Evolutionary conservation across 2,888 invertebrate species (phyloP).

Genomic region (Mythimna pallens): DNA sequence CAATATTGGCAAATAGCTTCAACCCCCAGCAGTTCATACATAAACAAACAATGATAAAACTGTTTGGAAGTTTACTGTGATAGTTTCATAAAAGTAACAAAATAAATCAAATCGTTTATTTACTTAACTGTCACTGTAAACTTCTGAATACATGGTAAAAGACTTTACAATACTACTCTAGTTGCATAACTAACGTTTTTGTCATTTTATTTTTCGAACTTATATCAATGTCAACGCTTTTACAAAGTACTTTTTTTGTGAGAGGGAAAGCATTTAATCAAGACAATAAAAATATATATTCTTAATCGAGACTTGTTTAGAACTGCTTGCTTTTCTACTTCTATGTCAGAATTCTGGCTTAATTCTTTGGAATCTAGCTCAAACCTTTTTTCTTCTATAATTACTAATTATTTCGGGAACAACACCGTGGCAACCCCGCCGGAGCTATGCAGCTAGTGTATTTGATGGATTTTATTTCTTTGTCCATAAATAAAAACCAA

Average conservation of each 20-base stretch:
- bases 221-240: background rate
- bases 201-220: background rate
- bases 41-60: conserved; percentile 18
- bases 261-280: background rate
- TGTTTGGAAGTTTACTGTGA: conserved; percentile 31
- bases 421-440: conserved; percentile 28
- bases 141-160: conserved; percentile 34
- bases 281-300: conserved; percentile 10
- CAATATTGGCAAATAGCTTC: conserved; percentile 40
- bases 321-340: conserved; percentile 4
- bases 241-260: background rate
- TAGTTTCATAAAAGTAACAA: background rate
- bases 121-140: conserved; percentile 12
- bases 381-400: background rate
- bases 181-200: conserved; percentile 53
- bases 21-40: conserved; percentile 30
- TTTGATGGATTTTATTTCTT: conserved; percentile 42
- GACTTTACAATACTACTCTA: conserved; percentile 37
- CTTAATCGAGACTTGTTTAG: background rate
- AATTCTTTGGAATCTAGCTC: background rate
- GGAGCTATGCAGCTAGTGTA: conserved; percentile 52
- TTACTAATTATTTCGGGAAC: conserved; percentile 7
- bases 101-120: no score
- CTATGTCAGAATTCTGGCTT: conserved; percentile 18
- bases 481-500: conserved; percentile 24